Evolutionary conservation across 2,797 vertebrate genomes (phyloP).

Genomic region (Echeneis naucrates): DNA sequence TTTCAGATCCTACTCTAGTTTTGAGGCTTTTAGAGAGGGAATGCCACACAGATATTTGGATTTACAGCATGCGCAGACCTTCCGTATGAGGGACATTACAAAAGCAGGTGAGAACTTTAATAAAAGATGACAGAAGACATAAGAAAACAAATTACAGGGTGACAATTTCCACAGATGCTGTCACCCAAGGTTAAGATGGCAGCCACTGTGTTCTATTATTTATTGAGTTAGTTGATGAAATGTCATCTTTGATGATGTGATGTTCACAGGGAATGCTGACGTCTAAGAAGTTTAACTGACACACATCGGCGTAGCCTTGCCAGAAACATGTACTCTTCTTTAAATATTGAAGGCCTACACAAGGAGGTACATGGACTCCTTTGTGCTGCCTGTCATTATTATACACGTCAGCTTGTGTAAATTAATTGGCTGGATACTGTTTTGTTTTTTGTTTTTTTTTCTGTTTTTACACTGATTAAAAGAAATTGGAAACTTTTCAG

Average conservation of each 20-base stretch:
- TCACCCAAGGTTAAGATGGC: conserved; percentile 74
- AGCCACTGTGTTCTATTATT: conserved; percentile 78
- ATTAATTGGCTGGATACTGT: conserved; percentile 73
- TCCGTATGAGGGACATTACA: conserved; percentile 40
- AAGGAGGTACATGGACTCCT: conserved; percentile 71
- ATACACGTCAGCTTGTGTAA: conserved; percentile 67
- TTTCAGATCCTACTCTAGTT: conserved; percentile 35
- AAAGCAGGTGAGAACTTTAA: conserved; percentile 66
- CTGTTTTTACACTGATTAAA: conserved; percentile 65
- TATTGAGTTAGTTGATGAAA: conserved; percentile 79
- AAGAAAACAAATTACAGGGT: conserved; percentile 75
- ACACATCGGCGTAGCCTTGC: conserved; percentile 57
- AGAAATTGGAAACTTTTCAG: conserved; percentile 42
- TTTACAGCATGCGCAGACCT: background rate
- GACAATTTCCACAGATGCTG: conserved; percentile 72
- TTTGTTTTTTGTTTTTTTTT: no score
- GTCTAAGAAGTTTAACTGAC: conserved; percentile 76
- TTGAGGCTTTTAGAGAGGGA: conserved; percentile 9
- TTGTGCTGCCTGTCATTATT: conserved; percentile 74
- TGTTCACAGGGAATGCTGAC: conserved; percentile 67
- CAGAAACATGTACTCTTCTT: conserved; percentile 71
- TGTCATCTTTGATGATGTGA: conserved; percentile 74
- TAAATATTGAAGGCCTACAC: conserved; percentile 80
- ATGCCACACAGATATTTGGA: background rate
- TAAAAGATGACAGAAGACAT: conserved; percentile 71